These are phyloP conservation scores for Eledona agricola DNA, from an alignment of 2,888 invertebrate genomes.

Conservation along the genomic window DNA sequence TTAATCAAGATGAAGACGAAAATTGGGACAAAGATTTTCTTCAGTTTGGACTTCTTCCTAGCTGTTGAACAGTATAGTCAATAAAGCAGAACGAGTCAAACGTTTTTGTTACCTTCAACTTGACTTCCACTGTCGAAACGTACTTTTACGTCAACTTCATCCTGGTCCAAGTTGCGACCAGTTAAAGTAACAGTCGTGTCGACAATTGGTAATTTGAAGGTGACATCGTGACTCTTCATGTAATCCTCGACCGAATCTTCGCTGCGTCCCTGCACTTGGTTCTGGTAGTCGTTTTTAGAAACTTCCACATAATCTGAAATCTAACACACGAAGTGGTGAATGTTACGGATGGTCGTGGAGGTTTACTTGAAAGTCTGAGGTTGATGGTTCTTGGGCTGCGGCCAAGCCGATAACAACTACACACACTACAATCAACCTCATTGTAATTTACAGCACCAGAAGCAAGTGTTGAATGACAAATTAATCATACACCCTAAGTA, in stretches of 20 bases:
- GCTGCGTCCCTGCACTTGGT: constrained; percentile 62
- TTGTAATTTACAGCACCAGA: constrained; percentile 15
- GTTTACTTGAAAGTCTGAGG: constrained; percentile 20
- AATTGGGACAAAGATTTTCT: constrained; percentile 85
- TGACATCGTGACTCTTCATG: constrained; percentile 78
- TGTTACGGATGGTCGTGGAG: constrained; percentile 9
- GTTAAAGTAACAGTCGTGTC: constrained; percentile 78
- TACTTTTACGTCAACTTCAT: constrained; percentile 77
- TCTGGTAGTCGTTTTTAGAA: constrained; percentile 29
- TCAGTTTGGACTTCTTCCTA: constrained; percentile 81
- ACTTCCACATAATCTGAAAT: constrained; percentile 53
- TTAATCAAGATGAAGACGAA: constrained; percentile 83
- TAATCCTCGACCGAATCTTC: constrained; percentile 70
- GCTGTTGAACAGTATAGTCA: constrained; percentile 56
- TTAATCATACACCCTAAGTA: constrained; percentile 31
- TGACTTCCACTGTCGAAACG: constrained; percentile 64
- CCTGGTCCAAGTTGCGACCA: constrained; percentile 78
- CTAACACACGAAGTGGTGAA: constrained; percentile 11
- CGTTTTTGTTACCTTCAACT: constrained; percentile 57
- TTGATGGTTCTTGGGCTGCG: constrained; percentile 35
- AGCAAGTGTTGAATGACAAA: constrained; percentile 34
- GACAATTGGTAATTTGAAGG: constrained; percentile 77
- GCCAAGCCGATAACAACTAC: constrained; percentile 51
- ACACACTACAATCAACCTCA: constrained; percentile 28
- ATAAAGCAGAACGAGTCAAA: too few relatives aligned